Evolutionary conservation across 2,113 vertebrate species (phyloP).

Genomic region (Oriolus oriolus): DNA sequence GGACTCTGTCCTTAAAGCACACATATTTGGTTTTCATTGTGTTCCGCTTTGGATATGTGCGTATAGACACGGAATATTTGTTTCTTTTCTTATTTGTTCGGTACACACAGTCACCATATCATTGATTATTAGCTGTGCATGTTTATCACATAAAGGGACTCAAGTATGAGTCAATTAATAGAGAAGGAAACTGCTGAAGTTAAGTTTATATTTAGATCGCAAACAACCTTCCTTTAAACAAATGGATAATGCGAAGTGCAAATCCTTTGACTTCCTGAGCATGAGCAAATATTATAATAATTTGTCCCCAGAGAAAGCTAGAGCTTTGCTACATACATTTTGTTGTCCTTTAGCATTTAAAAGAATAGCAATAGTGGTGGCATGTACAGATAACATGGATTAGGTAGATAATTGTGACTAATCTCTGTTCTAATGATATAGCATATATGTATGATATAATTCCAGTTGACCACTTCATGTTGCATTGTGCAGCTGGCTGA

Average conservation of each 20-base stretch:
- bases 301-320: neutral
- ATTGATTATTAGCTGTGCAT: constrained; percentile 28
- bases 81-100: constrained; percentile 48
- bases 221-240: constrained; percentile 29
- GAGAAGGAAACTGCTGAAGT: neutral
- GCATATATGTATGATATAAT: neutral
- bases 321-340: constrained; percentile 1
- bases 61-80: neutral
- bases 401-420: constrained; percentile 40
- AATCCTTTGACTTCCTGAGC: constrained; percentile 25
- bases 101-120: neutral
- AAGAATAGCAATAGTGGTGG: neutral
- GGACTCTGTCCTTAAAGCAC: neutral
- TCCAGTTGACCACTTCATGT: constrained; percentile 3
- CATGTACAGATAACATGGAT: neutral
- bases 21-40: neutral
- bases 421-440: constrained; percentile 18
- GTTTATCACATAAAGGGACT: constrained; percentile 32
- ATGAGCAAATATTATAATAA: constrained; percentile 23
- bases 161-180: neutral
- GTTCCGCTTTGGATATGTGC: neutral
- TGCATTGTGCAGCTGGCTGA: neutral
- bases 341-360: neutral
- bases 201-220: constrained; percentile 21
- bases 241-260: constrained; percentile 15